Evolutionary conservation across 2,113 vertebrate genomes (phyloP).

Genomic region (Nothocercus nigrocapillus): DNA sequence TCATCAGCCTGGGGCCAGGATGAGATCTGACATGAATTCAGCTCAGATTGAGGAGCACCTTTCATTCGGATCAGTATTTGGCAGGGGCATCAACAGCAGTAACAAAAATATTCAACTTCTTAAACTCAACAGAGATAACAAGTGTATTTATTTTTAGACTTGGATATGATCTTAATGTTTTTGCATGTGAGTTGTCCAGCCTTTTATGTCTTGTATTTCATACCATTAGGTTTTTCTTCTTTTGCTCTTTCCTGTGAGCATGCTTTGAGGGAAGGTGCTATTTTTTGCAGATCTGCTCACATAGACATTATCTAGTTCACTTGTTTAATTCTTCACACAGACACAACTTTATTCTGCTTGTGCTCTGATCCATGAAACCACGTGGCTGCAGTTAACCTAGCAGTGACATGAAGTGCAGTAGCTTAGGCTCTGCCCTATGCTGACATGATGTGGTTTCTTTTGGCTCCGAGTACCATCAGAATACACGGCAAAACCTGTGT

Average conservation of each 20-base stretch:
- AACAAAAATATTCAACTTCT: not conserved
- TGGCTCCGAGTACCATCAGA: not conserved
- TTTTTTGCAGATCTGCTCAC: not conserved
- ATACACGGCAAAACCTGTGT: not conserved
- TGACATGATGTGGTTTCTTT: not conserved
- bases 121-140: not conserved
- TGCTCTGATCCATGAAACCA: not conserved
- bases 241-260: not conserved
- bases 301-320: not conserved
- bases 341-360: constrained; percentile 13
- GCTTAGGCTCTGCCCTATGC: not conserved
- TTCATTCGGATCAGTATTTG: not conserved
- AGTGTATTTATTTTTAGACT: not conserved
- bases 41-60: not conserved
- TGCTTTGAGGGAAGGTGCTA: not conserved
- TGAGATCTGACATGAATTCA: not conserved
- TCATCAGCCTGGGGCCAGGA: not conserved
- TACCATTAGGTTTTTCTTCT: not conserved
- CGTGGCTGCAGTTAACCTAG: constrained; percentile 19
- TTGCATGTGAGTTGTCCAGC: not conserved
- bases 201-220: not conserved
- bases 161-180: not conserved
- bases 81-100: not conserved
- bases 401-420: constrained; percentile 2
- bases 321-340: not conserved